Evolutionary conservation across 2,113 vertebrate genomes (phyloP).

Genomic region (Sturnus vulgaris): DNA sequence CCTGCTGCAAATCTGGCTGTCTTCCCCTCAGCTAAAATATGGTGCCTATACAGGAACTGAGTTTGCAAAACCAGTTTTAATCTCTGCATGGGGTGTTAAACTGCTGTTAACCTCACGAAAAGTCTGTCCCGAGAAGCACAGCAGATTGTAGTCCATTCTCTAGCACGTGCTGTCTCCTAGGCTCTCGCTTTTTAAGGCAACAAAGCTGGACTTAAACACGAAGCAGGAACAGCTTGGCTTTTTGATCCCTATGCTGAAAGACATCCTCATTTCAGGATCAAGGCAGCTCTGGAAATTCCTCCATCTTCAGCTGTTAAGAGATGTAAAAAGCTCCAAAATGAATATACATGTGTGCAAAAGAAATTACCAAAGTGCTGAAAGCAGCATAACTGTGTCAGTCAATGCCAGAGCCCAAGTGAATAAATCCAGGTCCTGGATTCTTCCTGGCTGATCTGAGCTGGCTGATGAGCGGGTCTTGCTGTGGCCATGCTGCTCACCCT

Average conservation of each 20-base stretch:
- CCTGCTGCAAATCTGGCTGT: background rate
- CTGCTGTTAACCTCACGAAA: background rate
- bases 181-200: background rate
- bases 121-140: background rate
- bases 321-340: background rate
- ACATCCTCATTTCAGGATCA: background rate
- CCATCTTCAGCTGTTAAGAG: background rate
- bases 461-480: background rate
- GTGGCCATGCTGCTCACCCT: background rate
- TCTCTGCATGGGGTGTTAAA: background rate
- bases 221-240: background rate
- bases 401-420: background rate
- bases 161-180: background rate
- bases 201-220: background rate
- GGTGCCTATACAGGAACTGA: background rate
- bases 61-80: constrained; percentile 7
- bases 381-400: background rate
- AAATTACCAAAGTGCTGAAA: background rate
- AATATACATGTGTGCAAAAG: background rate
- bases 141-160: background rate
- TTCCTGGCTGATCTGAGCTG: background rate
- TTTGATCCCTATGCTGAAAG: background rate
- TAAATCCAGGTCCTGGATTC: background rate
- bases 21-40: background rate
- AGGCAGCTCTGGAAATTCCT: constrained; percentile 8